Evolutionary conservation across 1,140 invertebrate species (phyloP).

Genomic region (Drosophila auraria): DNA sequence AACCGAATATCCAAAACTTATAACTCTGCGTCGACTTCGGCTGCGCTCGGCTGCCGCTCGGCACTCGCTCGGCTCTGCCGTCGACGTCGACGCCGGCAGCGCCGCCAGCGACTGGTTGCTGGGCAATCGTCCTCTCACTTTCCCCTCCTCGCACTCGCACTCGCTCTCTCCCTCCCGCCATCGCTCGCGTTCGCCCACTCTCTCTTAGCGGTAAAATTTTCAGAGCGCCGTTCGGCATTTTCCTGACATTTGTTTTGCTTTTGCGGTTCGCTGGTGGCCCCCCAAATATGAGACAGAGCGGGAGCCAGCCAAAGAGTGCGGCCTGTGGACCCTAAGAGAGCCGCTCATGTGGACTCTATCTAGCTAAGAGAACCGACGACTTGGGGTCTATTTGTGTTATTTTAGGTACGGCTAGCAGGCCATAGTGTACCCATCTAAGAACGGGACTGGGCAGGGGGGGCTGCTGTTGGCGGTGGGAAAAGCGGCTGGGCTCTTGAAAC

Average conservation of each 20-base stretch:
- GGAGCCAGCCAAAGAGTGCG: conserved; percentile 4
- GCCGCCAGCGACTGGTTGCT: conserved; percentile 64
- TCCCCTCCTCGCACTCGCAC: not conserved
- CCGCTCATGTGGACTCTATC: conserved; percentile 52
- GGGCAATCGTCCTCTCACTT: conserved; percentile 45
- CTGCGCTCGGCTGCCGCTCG: conserved; percentile 37
- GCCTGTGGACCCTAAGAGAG: conserved; percentile 61
- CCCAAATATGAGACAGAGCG: conserved; percentile 11
- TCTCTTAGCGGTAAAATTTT: conserved; percentile 62
- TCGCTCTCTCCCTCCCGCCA: conserved; percentile 19
- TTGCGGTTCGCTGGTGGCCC: conserved; percentile 57
- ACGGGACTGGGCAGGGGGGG: not conserved
- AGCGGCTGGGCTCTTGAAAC: conserved; percentile 40
- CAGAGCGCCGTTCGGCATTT: conserved; percentile 51
- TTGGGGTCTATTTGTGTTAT: conserved; percentile 32
- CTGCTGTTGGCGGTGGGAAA: conserved; percentile 6
- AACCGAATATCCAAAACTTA: conserved; percentile 23
- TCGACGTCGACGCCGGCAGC: conserved; percentile 24
- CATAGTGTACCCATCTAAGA: conserved; percentile 38
- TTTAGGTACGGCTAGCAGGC: conserved; percentile 36
- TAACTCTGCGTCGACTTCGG: conserved; percentile 34
- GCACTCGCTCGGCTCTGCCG: conserved; percentile 19
- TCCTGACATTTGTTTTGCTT: conserved; percentile 82
- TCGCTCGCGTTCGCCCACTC: conserved; percentile 13
- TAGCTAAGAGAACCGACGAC: conserved; percentile 49